phyloP scores from a whole-genome alignment of 1,140 invertebrate species.

The Dufourea novaeangliae region DNA sequence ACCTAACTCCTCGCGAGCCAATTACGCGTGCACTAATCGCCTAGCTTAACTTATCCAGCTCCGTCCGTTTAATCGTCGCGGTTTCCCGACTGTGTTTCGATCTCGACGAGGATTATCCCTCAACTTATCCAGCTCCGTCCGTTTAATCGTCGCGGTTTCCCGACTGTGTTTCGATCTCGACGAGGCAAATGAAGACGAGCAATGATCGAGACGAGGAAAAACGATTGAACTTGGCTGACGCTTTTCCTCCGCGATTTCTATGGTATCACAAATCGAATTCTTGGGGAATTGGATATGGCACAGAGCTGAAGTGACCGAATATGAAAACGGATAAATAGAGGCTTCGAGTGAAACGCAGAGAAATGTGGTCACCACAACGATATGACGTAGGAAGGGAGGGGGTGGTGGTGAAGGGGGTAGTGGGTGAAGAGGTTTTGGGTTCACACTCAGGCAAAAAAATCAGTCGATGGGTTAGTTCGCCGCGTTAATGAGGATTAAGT shows the following conservation, averaged over 20 bases:
- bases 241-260: not conserved
- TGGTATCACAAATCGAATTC: not conserved
- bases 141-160: too few species aligned
- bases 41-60: too few species aligned
- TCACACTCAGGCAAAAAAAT: slow-evolving; percentile 75
- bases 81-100: not conserved
- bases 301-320: slow-evolving; percentile 45
- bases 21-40: too few species aligned
- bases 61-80: not conserved
- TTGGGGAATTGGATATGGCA: not conserved
- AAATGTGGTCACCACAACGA: slow-evolving; percentile 34
- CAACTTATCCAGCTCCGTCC: slow-evolving; percentile 32
- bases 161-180: not conserved
- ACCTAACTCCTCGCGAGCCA: too few species aligned
- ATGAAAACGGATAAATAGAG: slow-evolving; percentile 28
- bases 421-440: slow-evolving; percentile 21
- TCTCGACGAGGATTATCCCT: not conserved
- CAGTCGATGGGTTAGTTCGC: slow-evolving; percentile 54
- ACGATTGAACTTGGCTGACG: not conserved
- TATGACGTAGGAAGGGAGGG: too few species aligned
- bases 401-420: too few species aligned
- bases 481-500: slow-evolving; percentile 71
- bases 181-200: not conserved
- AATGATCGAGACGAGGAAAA: not conserved
- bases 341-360: slow-evolving; percentile 50